phyloP scores from a whole-genome alignment of 2,113 vertebrate species.

The Tragulus kanchil region DNA sequence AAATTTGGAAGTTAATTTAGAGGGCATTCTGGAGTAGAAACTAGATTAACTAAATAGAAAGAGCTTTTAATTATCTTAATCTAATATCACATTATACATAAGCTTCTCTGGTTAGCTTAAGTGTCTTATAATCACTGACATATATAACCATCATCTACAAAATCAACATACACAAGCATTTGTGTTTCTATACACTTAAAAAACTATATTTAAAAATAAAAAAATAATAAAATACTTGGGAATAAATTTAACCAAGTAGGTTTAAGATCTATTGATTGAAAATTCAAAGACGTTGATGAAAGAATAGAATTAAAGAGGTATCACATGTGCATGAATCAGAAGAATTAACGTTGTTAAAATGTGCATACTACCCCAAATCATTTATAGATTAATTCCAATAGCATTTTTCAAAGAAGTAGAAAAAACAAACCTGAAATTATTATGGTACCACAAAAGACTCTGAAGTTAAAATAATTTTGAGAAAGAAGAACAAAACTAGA shows the following conservation, averaged over 20 bases:
- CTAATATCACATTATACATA: not conserved
- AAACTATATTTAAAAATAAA: not conserved
- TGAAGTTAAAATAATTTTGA: too few species aligned
- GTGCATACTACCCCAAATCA: not conserved
- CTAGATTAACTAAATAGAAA: slow-evolving; percentile 26
- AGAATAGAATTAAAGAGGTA: not conserved
- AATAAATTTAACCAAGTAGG: not conserved
- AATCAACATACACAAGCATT: not conserved
- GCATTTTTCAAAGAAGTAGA: too few species aligned
- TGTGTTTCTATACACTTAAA: not conserved
- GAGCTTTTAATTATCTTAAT: slow-evolving; percentile 24
- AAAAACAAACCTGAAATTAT: too few species aligned
- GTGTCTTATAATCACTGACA: not conserved
- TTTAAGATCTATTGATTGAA: not conserved
- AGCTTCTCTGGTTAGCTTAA: not conserved
- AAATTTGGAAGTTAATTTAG: slow-evolving; percentile 61
- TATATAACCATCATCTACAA: not conserved
- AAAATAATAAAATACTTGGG: not conserved
- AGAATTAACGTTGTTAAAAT: not conserved
- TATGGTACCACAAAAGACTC: too few species aligned
- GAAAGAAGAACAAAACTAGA: too few species aligned
- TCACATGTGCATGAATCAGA: not conserved
- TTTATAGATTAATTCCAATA: not conserved
- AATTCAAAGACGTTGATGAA: not conserved
- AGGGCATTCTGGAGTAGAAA: slow-evolving; percentile 20